Evolutionary conservation across 1,140 invertebrate species (phyloP), one percentile per base, ranked within the genome.

Genomic region (Saccostrea cuccullata): DNA sequence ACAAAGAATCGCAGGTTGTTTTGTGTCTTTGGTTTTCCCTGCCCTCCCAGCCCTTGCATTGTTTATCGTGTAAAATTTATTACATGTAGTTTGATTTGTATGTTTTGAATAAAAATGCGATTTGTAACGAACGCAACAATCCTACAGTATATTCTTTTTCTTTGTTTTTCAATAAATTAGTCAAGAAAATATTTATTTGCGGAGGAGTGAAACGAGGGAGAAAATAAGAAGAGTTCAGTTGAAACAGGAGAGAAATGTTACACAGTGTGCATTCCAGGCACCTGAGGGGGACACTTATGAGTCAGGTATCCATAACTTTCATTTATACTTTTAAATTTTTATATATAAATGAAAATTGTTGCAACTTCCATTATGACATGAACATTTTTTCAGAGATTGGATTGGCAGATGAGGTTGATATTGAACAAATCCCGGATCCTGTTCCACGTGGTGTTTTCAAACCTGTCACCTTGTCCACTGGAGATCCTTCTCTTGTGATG

Each of bases 281-380:
- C 64, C 70, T 20, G 89, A 90, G 36, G 89, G 86, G 0, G 67
- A 60, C 15, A 84, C 84, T 30, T 90, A 90, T 86, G 40, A 90
- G n/a, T 86, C 89, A 64, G 89, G 89, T 90, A 83, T 55, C 6
- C 47, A 15, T 40, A n/a, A 82, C 4, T 82, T 82, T 82, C 13
- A 30, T n/a, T 6, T 82, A 82, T 30, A 30, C 36, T 36, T 36
- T 36, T 36, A 36, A 30, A 26, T 82, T 8, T 26, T 40, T 82
- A n/a, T 82, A 40, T 82, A 30, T 15, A 82, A 82, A 17, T 36
- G 13, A 40, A 26, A 82, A 30, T 17, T 26, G 13, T 30, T n/a
- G 5, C 73, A 82, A 82, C 23, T 30, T 64, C n/a, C 58, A 17
- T 64, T n/a, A 64, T n/a, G n/a, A 13, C n/a, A 64, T 17, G 4